Base-by-base conservation (phyloP, 2,113 vertebrate genomes). In the Rhinoderma darwinii region DNA sequence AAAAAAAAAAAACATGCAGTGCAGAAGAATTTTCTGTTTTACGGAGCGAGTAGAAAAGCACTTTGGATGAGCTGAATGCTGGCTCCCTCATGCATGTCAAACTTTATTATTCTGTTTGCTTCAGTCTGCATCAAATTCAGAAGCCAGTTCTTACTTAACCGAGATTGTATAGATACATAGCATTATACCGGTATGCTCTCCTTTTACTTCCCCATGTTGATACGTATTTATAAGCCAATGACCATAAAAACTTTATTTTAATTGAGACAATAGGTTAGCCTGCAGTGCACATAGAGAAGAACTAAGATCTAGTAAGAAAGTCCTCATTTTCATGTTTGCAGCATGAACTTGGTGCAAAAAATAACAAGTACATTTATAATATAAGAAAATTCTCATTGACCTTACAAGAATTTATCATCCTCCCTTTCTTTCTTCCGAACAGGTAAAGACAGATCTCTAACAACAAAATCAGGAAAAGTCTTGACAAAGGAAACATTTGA, bases 51-150 rank as follows among this genome's bases (percentile, higher is more conserved):
- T 44, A 82, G 47, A 81, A 82, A 44, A 81, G 73, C 44, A 59
- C 50, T 72, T 82, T 81, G 66, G 63, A 73, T 54, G 66, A 82
- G 79, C 68, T 73, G 77, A 43, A 86, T 81, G 47, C 39, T 73
- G 35, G 44, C 79, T 81, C 39, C 25, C 35, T 81, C 47, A 81
- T 81, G 50, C 77, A 86, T 86, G 84, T 86, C 84, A 80, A 80
- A 35, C 43, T 80, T 80, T 86, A 86, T 70, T 86, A 80, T 86
- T 54, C 43, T 80, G 32, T 54, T 79, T 86, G 66, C 66, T 32
- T 82, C 77, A 44, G 35, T 56, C 76, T 54, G 83, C 73, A 72
- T 72, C 44, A 79, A 56, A 86, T 86, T 80, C 76, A 43, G 35
- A 80, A 86, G 18, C 25, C 39, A 25, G 63, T 68, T 72, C 59